Evolutionary conservation across 2,797 vertebrate genomes (phyloP).

Genomic region (Microhierax caerulescens): DNA sequence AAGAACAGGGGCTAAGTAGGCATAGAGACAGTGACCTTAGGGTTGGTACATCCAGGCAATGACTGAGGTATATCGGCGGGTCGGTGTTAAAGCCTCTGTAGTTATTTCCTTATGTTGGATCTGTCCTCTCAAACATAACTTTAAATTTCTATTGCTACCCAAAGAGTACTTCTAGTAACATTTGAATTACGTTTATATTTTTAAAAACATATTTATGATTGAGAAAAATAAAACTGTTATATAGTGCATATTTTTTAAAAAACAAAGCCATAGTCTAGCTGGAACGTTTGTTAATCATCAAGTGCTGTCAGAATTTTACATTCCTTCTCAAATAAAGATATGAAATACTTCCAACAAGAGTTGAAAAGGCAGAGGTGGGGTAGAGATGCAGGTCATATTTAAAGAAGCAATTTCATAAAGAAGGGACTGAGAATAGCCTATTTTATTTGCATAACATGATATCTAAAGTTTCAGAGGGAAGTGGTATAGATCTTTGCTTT

Average conservation of each 20-base stretch:
- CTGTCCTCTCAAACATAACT: background rate
- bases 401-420: background rate
- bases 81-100: background rate
- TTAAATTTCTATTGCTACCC: background rate
- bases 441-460: background rate
- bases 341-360: background rate
- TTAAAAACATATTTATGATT: background rate
- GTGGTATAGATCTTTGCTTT: background rate
- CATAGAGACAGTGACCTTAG: background rate
- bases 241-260: background rate
- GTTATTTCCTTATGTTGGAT: background rate
- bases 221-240: background rate
- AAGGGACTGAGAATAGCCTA: background rate
- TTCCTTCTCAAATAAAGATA: background rate
- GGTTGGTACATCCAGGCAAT: background rate
- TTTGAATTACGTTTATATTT: background rate
- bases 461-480: background rate
- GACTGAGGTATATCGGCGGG: background rate
- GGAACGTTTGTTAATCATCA: background rate
- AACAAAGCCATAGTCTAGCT: background rate
- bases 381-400: background rate
- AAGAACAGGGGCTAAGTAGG: background rate
- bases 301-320: background rate
- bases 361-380: background rate
- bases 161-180: background rate